Base-by-base conservation (phyloP, 2,797 vertebrate genomes). In the Poecilia wingei region DNA sequence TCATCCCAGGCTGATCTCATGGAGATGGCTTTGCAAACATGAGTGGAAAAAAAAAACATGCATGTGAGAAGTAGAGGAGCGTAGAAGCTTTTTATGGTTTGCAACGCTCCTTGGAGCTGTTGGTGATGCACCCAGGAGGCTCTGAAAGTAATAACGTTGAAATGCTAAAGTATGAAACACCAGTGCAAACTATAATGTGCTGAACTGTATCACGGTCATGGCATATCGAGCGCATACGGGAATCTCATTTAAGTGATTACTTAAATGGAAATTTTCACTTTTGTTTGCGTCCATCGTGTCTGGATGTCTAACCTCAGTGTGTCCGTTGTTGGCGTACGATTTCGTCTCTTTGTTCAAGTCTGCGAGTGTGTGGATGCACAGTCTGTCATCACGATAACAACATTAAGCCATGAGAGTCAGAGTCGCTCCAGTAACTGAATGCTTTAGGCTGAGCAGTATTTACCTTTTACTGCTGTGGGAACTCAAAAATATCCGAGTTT, bases 191-290 rank as follows among this genome's bases (percentile, higher is more conserved):
- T 70, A 78, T 68, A 66, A 86, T 84, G 39, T 82, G 77, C 57
- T 91, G 69, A 87, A 84, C 79, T 91, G 75, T 90, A 79, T 84
- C 71, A 85, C 87, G 90, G 85, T 92, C 87, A 91, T 92, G 89
- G 89, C 93, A 89, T 93, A 91, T 88, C 84, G 87, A 91, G 84
- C 92, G 84, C 90, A 89, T 91, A 89, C 89, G 94, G 96, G 96
- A 96, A 96, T 96, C 95, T 96, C 96, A 96, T 96, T 96, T 96
- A 96, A 96, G 96, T 96, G 86, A 93, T 91, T 80, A 94, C 95
- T 96, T 96, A 96, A 96, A 96, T 96, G 96, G 91, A 94, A 91
- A 89, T 93, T 85, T 92, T 93, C 95, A 94, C 87, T 93, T 94
- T 94, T 91, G 80, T 87, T 93, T 88, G 55, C 78, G 86, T 95